Base-by-base conservation (phyloP, 2,888 invertebrate species). In the Himalopsyche japonica region DNA sequence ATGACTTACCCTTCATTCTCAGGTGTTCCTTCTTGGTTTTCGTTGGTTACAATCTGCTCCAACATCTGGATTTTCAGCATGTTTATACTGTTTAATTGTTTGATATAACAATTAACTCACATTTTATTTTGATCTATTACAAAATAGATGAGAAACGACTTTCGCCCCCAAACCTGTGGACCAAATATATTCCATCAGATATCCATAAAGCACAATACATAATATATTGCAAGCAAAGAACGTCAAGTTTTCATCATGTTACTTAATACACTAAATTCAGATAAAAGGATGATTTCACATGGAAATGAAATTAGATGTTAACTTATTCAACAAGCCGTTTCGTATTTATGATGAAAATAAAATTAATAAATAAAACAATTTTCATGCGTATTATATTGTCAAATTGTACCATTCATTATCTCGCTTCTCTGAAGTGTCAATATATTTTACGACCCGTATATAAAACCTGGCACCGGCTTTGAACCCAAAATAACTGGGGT, bases 21-120 rank as follows among this genome's bases (percentile, higher is more conserved):
- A 15, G 76, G 76, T 30, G 81, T 81, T 87, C 91, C 89, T 70
- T 87, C 87, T 81, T 87, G 86, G 79, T 87, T 87, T 80, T 95
- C 95, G 90, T 94, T 94, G 90, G 93, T 95, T 90, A 95, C 94
- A 89, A 95, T 93, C 89, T 95, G 95, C 89, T 95, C 95, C 92
- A 95, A 91, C 95, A 95, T 95, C 90, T 95, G 95, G 91, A 95
- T 95, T 92, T 95, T 95, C 91, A 95, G 91, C 95, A 95, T 95
- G 89, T 88, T 92, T 85, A 88, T 89, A 82, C 77, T 43, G 77
- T 10, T 7, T 43, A 37, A 15, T 24, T 70, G 37, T 37, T 20
- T 77, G 5, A 34, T 18, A 34, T 18, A 34, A 77, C 80, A 57
- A 32, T 64, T 47, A 57, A 18, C 30, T 79, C 79, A 80, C 80